Conservation (phyloP, 2,888 invertebrate species). For the Zygaena filipendulae region DNA sequence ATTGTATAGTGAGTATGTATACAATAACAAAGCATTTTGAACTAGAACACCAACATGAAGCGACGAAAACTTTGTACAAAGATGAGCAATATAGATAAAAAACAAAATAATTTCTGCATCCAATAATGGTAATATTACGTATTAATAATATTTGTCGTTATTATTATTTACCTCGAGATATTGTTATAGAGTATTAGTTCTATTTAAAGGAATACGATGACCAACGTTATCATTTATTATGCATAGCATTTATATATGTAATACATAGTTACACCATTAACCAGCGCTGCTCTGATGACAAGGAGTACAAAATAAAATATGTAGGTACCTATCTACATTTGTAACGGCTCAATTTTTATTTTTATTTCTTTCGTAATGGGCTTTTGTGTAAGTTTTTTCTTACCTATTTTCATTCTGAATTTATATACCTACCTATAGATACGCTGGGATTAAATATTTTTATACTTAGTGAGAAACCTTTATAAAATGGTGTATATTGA, state of each 20-base stretch:
- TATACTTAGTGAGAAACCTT: conserved; percentile 45
- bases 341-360: conserved; percentile 47
- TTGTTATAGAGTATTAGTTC: conserved; percentile 55
- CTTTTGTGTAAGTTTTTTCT: conserved; percentile 25
- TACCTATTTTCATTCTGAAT: too few relatives aligned
- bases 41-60: conserved; percentile 58
- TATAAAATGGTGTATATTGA: conserved; percentile 31
- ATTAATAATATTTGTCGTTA: conserved; percentile 44
- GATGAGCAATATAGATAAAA: conserved; percentile 61
- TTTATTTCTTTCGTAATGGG: conserved; percentile 31
- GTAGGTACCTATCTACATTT: too few relatives aligned
- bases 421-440: too few relatives aligned
- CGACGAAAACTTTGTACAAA: conserved; percentile 67
- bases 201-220: conserved; percentile 28
- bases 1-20: background rate
- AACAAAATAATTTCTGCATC: conserved; percentile 24
- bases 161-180: conserved; percentile 48
- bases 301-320: conserved; percentile 55
- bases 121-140: too few relatives aligned
- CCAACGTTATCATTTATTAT: conserved; percentile 19
- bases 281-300: conserved; percentile 63
- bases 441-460: conserved; percentile 37
- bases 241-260: conserved; percentile 22
- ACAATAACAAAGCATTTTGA: conserved; percentile 17
- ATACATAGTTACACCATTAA: conserved; percentile 26